These are phyloP conservation scores for Alsophila aescularia DNA, from an alignment of 2,888 invertebrate genomes.

Conservation along the genomic window DNA sequence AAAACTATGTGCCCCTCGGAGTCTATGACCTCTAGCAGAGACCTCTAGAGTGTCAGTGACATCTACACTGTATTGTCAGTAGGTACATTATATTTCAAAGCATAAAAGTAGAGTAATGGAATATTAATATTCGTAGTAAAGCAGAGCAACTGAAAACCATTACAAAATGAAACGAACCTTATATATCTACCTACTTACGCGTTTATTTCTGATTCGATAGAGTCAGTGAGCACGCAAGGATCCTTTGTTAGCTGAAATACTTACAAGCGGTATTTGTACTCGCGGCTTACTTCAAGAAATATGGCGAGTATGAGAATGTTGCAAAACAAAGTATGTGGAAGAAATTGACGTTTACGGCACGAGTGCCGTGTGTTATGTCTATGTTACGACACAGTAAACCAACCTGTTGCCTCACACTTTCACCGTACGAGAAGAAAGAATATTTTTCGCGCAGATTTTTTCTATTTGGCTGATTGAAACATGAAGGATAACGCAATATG, in stretches of 20 bases:
- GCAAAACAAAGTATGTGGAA: not conserved
- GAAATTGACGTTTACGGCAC: conserved; percentile 10
- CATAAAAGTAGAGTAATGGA: too few relatives aligned
- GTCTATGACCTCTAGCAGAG: too few relatives aligned
- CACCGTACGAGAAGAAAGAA: not conserved
- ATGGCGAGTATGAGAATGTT: not conserved
- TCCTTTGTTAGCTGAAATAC: not conserved
- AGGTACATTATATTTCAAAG: too few relatives aligned
- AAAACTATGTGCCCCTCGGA: too few relatives aligned
- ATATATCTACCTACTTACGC: not conserved
- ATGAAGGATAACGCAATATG: too few relatives aligned
- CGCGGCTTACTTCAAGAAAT: not conserved
- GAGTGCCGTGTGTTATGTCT: conserved; percentile 1
- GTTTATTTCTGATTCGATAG: not conserved
- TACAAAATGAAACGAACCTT: not conserved
- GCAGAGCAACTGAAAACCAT: not conserved
- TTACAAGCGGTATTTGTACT: not conserved
- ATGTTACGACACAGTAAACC: conserved; percentile 4
- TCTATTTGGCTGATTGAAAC: too few relatives aligned
- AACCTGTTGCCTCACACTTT: conserved; percentile 15
- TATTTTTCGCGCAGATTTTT: not conserved
- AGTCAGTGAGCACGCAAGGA: conserved; percentile 1
- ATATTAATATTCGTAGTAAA: not conserved
- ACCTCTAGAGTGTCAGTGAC: too few relatives aligned
- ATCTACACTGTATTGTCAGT: too few relatives aligned